A percentile compares a stretch with the other conserved stretches of the same genome.
These are phyloP conservation scores for Drosophila stalkeri DNA, from an alignment of 2,888 invertebrate species.

Conservation along the genomic window DNA sequence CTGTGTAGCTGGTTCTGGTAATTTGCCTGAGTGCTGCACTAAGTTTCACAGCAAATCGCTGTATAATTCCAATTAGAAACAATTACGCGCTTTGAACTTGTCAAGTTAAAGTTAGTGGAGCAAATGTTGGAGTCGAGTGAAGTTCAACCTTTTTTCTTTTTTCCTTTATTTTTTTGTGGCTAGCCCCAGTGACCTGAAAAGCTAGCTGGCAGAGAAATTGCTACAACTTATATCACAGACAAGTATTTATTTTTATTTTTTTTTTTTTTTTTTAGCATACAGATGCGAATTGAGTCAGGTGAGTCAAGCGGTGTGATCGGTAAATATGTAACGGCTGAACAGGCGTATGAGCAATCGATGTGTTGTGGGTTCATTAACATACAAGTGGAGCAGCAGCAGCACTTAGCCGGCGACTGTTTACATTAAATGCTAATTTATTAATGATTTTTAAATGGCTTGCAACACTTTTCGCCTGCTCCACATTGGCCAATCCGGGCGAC, in stretches of 20 bases:
- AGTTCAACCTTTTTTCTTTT: background rate
- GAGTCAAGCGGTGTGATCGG: conserved; percentile 33
- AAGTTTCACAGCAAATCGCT: conserved; percentile 74
- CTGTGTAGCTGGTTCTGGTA: conserved; percentile 27
- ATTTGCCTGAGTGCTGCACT: conserved; percentile 51
- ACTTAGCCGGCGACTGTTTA: conserved; percentile 23
- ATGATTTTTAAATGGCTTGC: conserved; percentile 68
- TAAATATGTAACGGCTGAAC: conserved; percentile 44
- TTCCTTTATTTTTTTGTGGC: background rate
- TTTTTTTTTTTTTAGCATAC: conserved; percentile 69
- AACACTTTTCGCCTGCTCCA: conserved; percentile 54
- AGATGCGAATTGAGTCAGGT: conserved; percentile 57
- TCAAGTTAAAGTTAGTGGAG: conserved; percentile 57
- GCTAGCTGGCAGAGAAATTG: conserved; percentile 25
- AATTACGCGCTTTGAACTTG: conserved; percentile 68
- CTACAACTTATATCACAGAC: conserved; percentile 10
- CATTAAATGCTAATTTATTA: conserved; percentile 71
- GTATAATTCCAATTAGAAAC: conserved; percentile 74
- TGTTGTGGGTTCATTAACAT: conserved; percentile 57
- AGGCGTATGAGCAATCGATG: conserved; percentile 55
- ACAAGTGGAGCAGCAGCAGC: conserved; percentile 47
- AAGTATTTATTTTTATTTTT: conserved; percentile 56
- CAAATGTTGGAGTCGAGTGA: conserved; percentile 16
- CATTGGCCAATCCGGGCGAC: conserved; percentile 66
- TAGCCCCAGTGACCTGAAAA: conserved; percentile 52